Percentiles rank a stretch among this genome's conserved stretches.
phyloP scores from a whole-genome alignment of 2,113 vertebrate species.

The Rhineura floridana region DNA sequence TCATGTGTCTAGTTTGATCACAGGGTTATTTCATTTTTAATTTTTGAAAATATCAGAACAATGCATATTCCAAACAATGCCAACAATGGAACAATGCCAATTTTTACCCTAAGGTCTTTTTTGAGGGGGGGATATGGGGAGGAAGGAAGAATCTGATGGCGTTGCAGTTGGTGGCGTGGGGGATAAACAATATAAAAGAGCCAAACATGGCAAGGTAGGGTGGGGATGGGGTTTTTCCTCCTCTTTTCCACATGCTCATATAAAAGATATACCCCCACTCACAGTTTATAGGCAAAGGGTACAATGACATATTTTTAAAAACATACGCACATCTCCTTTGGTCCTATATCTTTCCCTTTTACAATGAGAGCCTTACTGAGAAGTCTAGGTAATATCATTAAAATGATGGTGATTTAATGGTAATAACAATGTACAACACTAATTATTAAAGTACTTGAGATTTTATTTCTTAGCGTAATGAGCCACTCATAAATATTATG shows the following conservation, averaged over 20 bases:
- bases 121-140: too few relatives aligned
- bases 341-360: not conserved
- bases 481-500: not conserved
- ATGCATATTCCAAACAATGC: too few relatives aligned
- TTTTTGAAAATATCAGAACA: too few relatives aligned
- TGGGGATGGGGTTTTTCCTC: too few relatives aligned
- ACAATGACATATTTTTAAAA: not conserved
- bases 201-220: too few relatives aligned
- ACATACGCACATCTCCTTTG: not conserved
- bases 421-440: not conserved
- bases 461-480: constrained; percentile 20
- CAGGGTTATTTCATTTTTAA: not conserved
- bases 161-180: too few relatives aligned
- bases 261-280: too few relatives aligned
- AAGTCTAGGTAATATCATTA: not conserved
- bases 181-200: too few relatives aligned
- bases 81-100: too few relatives aligned
- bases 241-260: too few relatives aligned
- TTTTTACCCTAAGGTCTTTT: too few relatives aligned
- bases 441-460: constrained; percentile 6
- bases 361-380: not conserved
- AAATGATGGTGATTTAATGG: not conserved
- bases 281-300: not conserved
- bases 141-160: too few relatives aligned
- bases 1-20: not conserved